These are phyloP conservation scores for Corapipo altera DNA, from an alignment of 2,113 vertebrate genomes.

Conservation along the genomic window DNA sequence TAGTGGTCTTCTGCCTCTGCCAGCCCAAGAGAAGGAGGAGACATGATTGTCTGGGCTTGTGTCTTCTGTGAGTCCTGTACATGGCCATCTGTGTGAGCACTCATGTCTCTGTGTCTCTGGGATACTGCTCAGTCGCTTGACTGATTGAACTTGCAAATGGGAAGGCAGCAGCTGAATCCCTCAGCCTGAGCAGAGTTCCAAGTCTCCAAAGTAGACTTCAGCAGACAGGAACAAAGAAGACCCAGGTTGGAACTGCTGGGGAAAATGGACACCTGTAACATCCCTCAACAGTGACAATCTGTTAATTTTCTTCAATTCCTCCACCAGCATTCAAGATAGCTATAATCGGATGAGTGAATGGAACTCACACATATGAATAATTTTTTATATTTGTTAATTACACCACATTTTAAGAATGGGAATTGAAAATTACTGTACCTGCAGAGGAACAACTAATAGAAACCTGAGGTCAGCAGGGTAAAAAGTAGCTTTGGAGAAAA, in stretches of 20 bases:
- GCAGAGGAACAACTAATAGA: background rate
- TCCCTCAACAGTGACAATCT: background rate
- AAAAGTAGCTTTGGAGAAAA: background rate
- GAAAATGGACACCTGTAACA: background rate
- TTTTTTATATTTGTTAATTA: background rate
- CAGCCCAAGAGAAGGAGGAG: background rate
- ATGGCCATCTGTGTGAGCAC: fast-evolving
- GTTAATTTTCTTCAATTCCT: background rate
- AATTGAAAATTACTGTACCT: background rate
- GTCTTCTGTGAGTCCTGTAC: background rate
- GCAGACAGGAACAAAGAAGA: background rate
- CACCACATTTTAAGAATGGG: background rate
- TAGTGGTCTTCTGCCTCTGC: background rate
- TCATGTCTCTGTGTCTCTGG: background rate
- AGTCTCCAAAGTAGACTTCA: background rate
- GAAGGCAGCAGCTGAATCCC: background rate
- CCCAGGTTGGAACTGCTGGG: background rate
- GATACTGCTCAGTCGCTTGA: background rate
- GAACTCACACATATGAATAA: background rate
- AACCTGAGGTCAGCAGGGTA: background rate
- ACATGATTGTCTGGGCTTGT: background rate
- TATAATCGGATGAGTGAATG: background rate
- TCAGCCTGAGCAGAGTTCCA: background rate
- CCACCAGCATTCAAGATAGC: background rate
- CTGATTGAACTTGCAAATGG: background rate